Percentiles rank a stretch among this genome's conserved stretches.
Conservation (phyloP, 2,797 vertebrate species). For the Apodemus agrarius region DNA sequence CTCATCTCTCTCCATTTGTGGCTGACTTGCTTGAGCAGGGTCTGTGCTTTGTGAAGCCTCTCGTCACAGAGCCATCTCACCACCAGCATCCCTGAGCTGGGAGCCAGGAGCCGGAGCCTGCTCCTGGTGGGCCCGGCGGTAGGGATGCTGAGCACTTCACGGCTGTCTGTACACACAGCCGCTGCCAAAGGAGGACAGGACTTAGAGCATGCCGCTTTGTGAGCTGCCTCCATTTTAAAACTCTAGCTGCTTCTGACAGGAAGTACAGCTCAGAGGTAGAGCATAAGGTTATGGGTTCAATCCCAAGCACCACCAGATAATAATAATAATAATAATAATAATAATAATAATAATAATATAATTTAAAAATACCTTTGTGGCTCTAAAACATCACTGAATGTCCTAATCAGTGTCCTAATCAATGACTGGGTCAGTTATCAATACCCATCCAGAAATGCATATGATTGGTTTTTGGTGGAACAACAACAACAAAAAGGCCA, state of each 20-base stretch:
- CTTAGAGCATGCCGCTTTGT: conserved; percentile 61
- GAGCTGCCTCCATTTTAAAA: background rate
- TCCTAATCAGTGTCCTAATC: background rate
- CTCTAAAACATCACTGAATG: background rate
- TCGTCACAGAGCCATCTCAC: conserved; percentile 57
- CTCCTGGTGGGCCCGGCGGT: conserved; percentile 62
- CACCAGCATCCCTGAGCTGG: conserved; percentile 24
- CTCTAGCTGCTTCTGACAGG: background rate
- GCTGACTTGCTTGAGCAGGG: conserved; percentile 83
- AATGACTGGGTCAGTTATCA: background rate
- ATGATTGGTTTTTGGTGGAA: background rate
- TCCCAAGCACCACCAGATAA: background rate
- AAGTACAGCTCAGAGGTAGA: background rate
- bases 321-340: background rate
- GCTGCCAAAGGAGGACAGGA: background rate
- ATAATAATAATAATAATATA: background rate
- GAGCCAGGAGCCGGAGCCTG: conserved; percentile 58
- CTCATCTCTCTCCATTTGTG: conserved; percentile 75
- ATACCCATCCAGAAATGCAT: background rate
- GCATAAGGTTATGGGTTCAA: background rate
- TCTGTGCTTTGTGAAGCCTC: conserved; percentile 79
- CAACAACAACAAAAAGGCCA: background rate
- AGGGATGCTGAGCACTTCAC: conserved; percentile 1
- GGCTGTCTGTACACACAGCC: conserved; percentile 19
- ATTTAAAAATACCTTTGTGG: background rate